Evolutionary conservation across 2,113 vertebrate genomes (phyloP).

Genomic region (Apaloderma vittatum): DNA sequence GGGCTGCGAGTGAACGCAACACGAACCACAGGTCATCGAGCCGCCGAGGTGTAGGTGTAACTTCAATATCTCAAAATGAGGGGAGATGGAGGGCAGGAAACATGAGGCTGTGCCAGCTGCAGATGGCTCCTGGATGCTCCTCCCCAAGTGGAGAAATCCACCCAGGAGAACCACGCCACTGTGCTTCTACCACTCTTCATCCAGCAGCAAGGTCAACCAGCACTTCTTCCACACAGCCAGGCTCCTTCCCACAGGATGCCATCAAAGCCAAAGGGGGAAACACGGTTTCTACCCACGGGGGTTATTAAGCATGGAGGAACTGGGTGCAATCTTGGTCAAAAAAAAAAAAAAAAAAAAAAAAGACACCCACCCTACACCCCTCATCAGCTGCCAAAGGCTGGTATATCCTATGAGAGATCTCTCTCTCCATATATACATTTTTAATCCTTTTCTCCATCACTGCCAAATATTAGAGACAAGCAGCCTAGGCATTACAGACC

Average conservation of each 20-base stretch:
- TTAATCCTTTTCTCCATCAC: slow-evolving; percentile 27
- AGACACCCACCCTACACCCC: background rate
- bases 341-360: background rate
- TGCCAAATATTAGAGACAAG: background rate
- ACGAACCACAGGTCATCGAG: background rate
- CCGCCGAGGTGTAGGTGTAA: background rate
- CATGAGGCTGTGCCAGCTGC: slow-evolving; percentile 15
- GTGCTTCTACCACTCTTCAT: background rate
- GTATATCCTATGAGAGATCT: background rate
- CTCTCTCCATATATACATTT: background rate
- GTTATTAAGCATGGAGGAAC: background rate
- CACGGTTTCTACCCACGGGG: background rate
- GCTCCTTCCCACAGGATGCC: background rate
- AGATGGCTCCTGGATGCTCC: background rate
- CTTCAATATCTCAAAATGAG: background rate
- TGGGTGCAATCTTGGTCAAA: background rate
- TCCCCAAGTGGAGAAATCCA: background rate
- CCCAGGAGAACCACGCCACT: background rate
- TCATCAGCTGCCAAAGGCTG: background rate
- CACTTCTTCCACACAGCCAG: background rate
- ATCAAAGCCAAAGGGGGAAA: background rate
- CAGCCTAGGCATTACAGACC: background rate
- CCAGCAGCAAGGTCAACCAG: background rate
- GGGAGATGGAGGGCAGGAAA: background rate
- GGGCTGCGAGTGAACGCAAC: background rate